Conservation (phyloP, 2,797 vertebrate genomes). For the Thripadectes ignobilis region DNA sequence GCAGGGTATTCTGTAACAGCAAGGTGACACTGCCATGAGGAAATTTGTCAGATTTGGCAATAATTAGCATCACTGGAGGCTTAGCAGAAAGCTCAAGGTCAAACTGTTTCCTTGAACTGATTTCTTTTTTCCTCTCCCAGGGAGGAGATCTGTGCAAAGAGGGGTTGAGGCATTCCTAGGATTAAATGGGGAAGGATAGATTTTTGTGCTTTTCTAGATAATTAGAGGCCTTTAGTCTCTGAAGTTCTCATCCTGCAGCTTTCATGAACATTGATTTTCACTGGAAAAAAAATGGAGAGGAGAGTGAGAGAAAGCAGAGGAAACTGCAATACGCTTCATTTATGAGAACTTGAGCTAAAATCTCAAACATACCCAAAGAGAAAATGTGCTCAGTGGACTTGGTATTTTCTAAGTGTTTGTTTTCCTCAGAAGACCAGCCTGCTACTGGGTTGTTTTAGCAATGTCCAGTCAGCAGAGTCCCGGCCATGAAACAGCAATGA, state of each 20-base stretch:
- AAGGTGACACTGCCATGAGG: not conserved
- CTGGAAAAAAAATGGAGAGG: not conserved
- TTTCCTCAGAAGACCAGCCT: not conserved
- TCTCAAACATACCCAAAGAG: not conserved
- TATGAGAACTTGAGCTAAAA: not conserved
- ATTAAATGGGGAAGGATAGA: not conserved
- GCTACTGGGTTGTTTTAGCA: not conserved
- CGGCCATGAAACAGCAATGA: not conserved
- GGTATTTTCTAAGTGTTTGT: not conserved
- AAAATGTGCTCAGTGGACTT: not conserved
- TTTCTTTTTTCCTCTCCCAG: not conserved
- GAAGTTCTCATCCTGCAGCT: not conserved
- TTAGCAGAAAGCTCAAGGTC: not conserved
- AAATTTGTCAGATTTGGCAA: not conserved
- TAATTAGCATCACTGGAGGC: not conserved
- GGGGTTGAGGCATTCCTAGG: not conserved
- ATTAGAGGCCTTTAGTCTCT: not conserved
- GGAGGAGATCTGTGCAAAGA: not conserved
- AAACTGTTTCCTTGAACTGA: not conserved
- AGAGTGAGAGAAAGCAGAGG: not conserved
- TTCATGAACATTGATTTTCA: constrained; percentile 4
- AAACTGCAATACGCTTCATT: not conserved
- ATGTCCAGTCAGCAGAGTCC: not conserved
- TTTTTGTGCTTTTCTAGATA: not conserved
- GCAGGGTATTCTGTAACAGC: not conserved